Evolutionary conservation across 2,797 vertebrate genomes (phyloP), one percentile per base, ranked within the genome.

Genomic region (Premnoplex brunnescens): DNA sequence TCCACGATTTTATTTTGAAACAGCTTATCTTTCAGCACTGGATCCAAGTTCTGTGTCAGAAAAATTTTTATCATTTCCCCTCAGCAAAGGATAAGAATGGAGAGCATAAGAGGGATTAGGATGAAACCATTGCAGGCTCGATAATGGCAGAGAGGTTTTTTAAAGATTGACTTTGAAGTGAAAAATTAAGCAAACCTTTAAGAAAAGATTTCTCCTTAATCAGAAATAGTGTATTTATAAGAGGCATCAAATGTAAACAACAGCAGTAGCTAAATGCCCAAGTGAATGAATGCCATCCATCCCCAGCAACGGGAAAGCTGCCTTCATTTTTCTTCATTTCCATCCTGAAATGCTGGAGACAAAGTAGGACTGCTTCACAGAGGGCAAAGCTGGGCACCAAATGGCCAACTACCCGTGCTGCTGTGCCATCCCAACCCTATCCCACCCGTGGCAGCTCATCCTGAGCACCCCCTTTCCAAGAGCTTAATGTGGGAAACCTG

Each of bases 131-230:
- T 73, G 79, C 91, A 81, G 72, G 55, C 77, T 85, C 83, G 93
- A 96, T 95, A 95, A 93, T 88, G 62, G 91, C 88, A 95, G 79
- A 88, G 72, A 89, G 74, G 91, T 91, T 91, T 96, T 21, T 89
- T 54, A 85, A 88, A 95, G 76, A 95, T 62, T 94, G 92, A 79
- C 95, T 97, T 94, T 92, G 95, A 97, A 96, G 89, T 95, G 84
- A 92, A 95, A 96, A 96, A 86, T 84, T 77, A 95, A 83, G 66
- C 46, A 96, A 87, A 95, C 77, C 85, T 94, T 94, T 54, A 52
- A 74, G 71, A 88, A 71, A 77, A 87, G 46, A 49, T 43, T 77
- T 30, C 52, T 77, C 34, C 78, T 83, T 77, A 87, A 74, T 95
- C 92, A 94, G 88, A 85, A 92, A 68, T 28, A n/a, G 27, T 43